These are phyloP conservation scores for human DNA, from an alignment of 2,113 vertebrate genomes.

Conservation along the genomic window GRCh38 chr6:64544001-64544500, in stretches of 20 bases:
- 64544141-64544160: neutral
- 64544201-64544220: neutral
- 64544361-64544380: neutral
- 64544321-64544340: neutral
- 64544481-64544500: neutral
- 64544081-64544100: neutral
- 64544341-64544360: neutral
- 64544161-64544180: neutral
- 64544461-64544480: neutral
- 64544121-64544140: neutral
- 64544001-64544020: neutral
- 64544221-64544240: neutral
- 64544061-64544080: neutral
- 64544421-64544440: neutral
- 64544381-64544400: neutral
- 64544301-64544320: neutral
- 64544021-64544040: neutral
- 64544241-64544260: neutral
- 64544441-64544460: rapidly evolving
- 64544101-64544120: neutral
- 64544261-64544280: neutral
- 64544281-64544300: neutral
- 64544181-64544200: neutral
- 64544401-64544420: neutral
- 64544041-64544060: neutral